Evolutionary conservation across 30 jellyfish, hydroid and myxozoan species (phyloP), one percentile per base, ranked within the genome.

Genomic region (Haliclystus octoradiatus): DNA sequence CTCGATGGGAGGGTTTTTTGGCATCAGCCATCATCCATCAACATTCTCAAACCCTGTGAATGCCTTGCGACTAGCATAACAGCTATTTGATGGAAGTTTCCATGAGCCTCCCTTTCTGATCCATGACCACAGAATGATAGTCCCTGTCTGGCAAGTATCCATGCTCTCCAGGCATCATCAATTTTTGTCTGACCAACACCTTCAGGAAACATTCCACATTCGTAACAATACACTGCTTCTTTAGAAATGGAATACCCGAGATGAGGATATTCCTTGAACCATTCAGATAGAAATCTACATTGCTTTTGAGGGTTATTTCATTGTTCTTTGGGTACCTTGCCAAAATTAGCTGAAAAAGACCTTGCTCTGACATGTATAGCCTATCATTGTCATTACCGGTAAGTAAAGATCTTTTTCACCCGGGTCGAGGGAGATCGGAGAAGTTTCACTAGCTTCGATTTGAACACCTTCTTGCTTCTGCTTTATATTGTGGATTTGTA

Each of bases 251-350:
- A 66, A 75, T 75, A 75, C 52, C 66, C 87, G 68, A 75, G 79
- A 64, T 66, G 87, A 79, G 87, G 87, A 49, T 49, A 75, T 65
- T 66, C 87, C 29, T 40, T 67, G 69, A 50, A 75, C 79, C 79
- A 75, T 62, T 72, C 76, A 66, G 76, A 72, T 52, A 66, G 33
- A 66, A 57, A 72, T 66, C 66, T 72, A 75, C 83, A 72, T 72
- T 72, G 83, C 76, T 72, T 72, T 5, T 72, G 83, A 57, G 83
- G 83, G 61, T n/a, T n/a, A 72, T 72, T 28, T 60, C 83, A 28
- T 72, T 72, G 61, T 72, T 60, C 62, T 75, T 66, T 33, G 77
- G 83, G 33, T 72, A 72, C 83, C 46, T 52, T 75, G 75, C 76
- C 57, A 57, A 75, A 52, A 34, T 72, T 65, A 75, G 67, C 62